These are phyloP conservation scores for Reinhardtius hippoglossoides DNA, from an alignment of 2,113 vertebrate genomes.

Conservation along the genomic window DNA sequence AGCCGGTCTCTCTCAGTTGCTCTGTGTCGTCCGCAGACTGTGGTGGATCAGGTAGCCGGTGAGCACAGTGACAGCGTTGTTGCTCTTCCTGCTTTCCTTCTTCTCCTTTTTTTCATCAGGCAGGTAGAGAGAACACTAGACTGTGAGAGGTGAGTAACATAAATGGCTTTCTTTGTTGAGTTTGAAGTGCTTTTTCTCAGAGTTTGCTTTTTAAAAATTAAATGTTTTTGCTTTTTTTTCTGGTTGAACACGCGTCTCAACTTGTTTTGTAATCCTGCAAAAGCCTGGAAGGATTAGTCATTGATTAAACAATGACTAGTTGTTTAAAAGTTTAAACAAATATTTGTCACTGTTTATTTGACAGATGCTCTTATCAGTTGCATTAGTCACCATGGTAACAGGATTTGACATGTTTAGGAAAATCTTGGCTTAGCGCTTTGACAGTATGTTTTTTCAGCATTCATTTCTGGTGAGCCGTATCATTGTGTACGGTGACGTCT, in stretches of 20 bases:
- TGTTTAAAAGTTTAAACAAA: not conserved
- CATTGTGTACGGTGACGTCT: not conserved
- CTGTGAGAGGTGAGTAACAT: constrained; percentile 70
- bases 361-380: too few species aligned
- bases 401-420: too few species aligned
- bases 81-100: constrained; percentile 43
- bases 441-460: not conserved
- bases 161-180: not conserved
- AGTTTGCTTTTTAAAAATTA: too few species aligned
- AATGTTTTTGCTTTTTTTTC: not conserved
- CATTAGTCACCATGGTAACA: not conserved
- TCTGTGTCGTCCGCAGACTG: constrained; percentile 56
- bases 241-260: constrained; percentile 13
- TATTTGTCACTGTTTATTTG: too few species aligned
- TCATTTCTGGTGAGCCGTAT: too few species aligned
- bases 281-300: not conserved
- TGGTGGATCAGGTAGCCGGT: constrained; percentile 67
- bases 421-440: not conserved
- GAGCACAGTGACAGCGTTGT: constrained; percentile 53
- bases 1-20: constrained; percentile 39
- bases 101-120: constrained; percentile 62
- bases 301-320: not conserved
- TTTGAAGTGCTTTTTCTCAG: not conserved
- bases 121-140: constrained; percentile 29
- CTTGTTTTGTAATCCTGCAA: constrained; percentile 13